Evolutionary conservation across 2,888 invertebrate species (phyloP).

Genomic region (Ryuthela nishihirai): DNA sequence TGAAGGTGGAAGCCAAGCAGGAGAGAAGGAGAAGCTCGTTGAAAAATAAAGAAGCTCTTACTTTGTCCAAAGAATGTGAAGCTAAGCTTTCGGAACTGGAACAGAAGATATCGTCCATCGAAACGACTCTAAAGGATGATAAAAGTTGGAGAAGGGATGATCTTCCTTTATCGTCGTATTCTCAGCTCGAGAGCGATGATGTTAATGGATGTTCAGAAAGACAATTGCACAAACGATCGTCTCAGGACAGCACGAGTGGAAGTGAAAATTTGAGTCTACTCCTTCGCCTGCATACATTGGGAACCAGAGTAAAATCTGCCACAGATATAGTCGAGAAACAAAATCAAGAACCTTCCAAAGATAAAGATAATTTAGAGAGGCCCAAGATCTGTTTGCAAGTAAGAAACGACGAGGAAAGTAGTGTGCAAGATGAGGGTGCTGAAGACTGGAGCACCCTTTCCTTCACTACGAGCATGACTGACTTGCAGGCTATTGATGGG

Average conservation of each 20-base stretch:
- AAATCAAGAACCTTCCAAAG: background rate
- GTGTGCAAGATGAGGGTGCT: background rate
- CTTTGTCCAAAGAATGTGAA: slow-evolving; percentile 33
- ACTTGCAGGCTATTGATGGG: slow-evolving; percentile 6
- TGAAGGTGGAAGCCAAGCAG: slow-evolving; percentile 70
- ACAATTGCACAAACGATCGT: background rate
- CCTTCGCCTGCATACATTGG: slow-evolving; percentile 18
- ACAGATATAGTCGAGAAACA: background rate
- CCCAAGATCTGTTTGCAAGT: slow-evolving; percentile 24
- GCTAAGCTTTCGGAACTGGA: slow-evolving; percentile 29
- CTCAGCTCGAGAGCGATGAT: background rate
- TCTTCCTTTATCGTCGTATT: background rate
- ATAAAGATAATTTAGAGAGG: background rate
- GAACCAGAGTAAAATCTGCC: slow-evolving; percentile 14
- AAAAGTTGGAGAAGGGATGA: background rate
- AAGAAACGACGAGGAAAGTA: slow-evolving; percentile 4
- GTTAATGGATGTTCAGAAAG: slow-evolving; percentile 1
- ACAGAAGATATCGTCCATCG: slow-evolving; percentile 21
- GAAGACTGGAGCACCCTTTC: slow-evolving; percentile 18
- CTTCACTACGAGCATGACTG: slow-evolving; percentile 6
- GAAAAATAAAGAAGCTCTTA: slow-evolving; percentile 58
- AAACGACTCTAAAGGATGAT: slow-evolving; percentile 4
- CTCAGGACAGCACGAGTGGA: background rate
- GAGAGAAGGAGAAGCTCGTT: slow-evolving; percentile 75
- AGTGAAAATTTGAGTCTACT: slow-evolving; percentile 16